Evolutionary conservation across 2,113 vertebrate genomes (phyloP).

Genomic region (Erythrocebus patas): DNA sequence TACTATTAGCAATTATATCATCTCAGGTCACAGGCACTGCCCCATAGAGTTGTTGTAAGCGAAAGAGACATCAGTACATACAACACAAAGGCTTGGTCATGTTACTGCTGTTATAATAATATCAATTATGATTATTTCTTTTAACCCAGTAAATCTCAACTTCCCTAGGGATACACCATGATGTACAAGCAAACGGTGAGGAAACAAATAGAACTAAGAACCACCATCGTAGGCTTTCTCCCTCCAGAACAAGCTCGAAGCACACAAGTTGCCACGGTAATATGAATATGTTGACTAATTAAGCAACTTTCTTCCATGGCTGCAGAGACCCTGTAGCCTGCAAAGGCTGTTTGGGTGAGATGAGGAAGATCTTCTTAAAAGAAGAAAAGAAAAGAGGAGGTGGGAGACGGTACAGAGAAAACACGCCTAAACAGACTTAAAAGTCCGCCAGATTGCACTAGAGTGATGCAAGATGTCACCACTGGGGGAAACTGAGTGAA

Average conservation of each 20-base stretch:
- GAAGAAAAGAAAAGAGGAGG: background rate
- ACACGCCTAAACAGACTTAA: background rate
- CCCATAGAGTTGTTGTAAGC: background rate
- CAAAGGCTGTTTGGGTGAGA: background rate
- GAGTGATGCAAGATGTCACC: background rate
- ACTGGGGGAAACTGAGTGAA: background rate
- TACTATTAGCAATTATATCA: background rate
- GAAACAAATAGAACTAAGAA: background rate
- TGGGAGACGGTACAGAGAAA: background rate
- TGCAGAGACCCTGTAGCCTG: background rate
- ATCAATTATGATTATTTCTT: background rate
- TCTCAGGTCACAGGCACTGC: background rate
- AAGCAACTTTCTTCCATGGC: background rate
- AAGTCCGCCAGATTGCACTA: background rate
- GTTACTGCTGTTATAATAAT: background rate
- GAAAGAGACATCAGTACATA: background rate
- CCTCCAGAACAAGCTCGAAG: background rate
- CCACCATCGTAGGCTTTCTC: background rate
- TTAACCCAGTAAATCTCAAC: background rate
- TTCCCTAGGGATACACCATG: background rate
- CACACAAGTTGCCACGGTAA: background rate
- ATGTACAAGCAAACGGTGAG: rapidly evolving
- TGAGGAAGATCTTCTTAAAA: background rate
- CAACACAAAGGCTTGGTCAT: background rate
- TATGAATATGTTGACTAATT: background rate